phyloP scores from a whole-genome alignment of 30 jellyfish, hydroid and myxozoan genomes.

The Aurelia sp. region DNA sequence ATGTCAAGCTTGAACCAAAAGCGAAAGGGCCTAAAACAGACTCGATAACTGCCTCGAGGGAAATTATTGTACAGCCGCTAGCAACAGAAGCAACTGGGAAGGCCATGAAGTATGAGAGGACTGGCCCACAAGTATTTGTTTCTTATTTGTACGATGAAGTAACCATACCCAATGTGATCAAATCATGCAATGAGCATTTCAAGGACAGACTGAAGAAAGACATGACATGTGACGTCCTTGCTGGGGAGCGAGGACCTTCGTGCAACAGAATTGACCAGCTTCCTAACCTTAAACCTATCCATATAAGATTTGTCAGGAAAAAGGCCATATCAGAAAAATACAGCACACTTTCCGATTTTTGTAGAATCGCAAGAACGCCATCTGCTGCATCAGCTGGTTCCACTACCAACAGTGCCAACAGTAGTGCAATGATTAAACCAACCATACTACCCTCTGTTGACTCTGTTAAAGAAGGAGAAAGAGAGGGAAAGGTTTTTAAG shows the following conservation, averaged over 20 bases:
- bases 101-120: slow-evolving; percentile 52
- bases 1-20: neutral
- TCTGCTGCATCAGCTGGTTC: too few relatives aligned
- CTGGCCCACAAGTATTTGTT: slow-evolving; percentile 64
- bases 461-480: too few relatives aligned
- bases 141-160: slow-evolving; percentile 33
- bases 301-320: slow-evolving; percentile 37
- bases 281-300: slow-evolving; percentile 37
- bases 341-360: neutral
- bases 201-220: slow-evolving; percentile 12
- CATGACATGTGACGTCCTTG: slow-evolving; percentile 35
- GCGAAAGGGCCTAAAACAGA: neutral
- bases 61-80: slow-evolving; percentile 44
- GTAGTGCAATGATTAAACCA: too few relatives aligned
- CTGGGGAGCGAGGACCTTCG: slow-evolving; percentile 65
- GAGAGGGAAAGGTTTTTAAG: too few relatives aligned
- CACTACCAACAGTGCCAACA: too few relatives aligned
- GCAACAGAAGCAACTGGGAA: slow-evolving; percentile 62
- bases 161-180: slow-evolving; percentile 13
- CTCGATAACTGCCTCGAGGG: slow-evolving; percentile 25
- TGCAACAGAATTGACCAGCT: slow-evolving; percentile 38
- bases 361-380: neutral
- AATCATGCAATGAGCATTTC: slow-evolving; percentile 34
- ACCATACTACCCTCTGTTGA: too few relatives aligned
- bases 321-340: slow-evolving; percentile 5